Percentiles rank a stretch among this genome's conserved stretches.
These are phyloP conservation scores for Aldabrachelys gigantea DNA, from an alignment of 2,113 vertebrate species.

Conservation along the genomic window DNA sequence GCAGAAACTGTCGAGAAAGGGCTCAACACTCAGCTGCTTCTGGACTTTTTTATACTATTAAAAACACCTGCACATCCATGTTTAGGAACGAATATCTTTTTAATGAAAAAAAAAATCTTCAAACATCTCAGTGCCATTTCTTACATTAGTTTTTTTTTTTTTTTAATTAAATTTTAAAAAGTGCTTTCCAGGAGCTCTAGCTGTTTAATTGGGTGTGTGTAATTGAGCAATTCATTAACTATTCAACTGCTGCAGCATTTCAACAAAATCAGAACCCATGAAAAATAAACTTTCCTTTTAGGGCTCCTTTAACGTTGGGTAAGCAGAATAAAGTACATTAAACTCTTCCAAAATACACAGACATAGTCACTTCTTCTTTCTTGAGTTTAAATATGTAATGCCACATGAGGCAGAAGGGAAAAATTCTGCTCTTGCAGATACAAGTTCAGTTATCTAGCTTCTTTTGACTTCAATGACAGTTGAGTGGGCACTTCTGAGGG, in stretches of 20 bases:
- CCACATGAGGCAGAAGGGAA: background rate
- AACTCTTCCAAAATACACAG: background rate
- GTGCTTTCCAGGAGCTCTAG: constrained; percentile 10
- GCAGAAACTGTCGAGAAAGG: background rate
- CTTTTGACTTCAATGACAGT: background rate
- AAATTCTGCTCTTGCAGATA: background rate
- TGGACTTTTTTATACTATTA: background rate
- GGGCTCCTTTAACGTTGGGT: background rate
- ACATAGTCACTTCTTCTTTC: background rate
- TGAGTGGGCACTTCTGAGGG: background rate
- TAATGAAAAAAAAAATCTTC: background rate
- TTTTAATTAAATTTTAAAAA: background rate
- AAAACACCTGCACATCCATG: background rate
- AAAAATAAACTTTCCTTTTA: background rate
- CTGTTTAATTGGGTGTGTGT: constrained; percentile 12
- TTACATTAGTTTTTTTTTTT: background rate
- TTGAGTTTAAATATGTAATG: background rate
- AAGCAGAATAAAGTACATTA: background rate
- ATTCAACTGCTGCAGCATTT: background rate
- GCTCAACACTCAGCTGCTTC: background rate
- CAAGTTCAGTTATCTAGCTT: background rate
- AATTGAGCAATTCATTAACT: background rate
- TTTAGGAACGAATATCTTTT: background rate
- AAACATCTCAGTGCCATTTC: background rate
- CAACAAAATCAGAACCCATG: constrained; percentile 7